Percentiles rank a stretch among this genome's conserved stretches.
Evolutionary conservation across 2,113 vertebrate species (phyloP).

Genomic region (Orycteropus afer): DNA sequence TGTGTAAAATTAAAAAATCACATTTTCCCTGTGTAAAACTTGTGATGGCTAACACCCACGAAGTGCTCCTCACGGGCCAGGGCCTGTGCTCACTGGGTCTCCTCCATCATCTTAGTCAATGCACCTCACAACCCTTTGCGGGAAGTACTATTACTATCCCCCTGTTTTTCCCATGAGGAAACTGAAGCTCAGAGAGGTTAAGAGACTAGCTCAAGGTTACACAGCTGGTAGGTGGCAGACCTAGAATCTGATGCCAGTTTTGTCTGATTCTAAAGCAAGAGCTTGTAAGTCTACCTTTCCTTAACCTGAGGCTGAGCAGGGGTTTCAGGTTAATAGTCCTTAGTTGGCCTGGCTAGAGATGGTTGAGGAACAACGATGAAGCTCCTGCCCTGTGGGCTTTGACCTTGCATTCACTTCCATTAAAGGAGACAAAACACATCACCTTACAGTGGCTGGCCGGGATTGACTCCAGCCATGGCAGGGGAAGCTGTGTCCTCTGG

Average conservation of each 20-base stretch:
- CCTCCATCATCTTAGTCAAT: not conserved
- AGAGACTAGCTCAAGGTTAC: not conserved
- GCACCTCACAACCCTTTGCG: not conserved
- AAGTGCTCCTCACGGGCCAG: rapidly evolving
- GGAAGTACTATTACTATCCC: not conserved
- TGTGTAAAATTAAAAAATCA: not conserved
- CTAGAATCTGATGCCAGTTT: not conserved
- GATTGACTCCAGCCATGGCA: not conserved
- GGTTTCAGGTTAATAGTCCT: not conserved
- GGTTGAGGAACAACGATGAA: not conserved
- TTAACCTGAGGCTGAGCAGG: not conserved
- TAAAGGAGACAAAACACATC: conserved; percentile 48
- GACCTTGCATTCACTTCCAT: conserved; percentile 37
- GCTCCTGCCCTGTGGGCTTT: not conserved
- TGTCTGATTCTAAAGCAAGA: not conserved
- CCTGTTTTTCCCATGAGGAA: not conserved
- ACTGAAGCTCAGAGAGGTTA: not conserved
- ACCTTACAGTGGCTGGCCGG: not conserved
- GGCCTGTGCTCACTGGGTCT: not conserved
- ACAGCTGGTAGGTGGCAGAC: not conserved
- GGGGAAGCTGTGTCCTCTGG: conserved; percentile 52
- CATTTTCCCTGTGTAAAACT: too few species aligned
- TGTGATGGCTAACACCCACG: rapidly evolving
- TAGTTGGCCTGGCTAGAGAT: not conserved
- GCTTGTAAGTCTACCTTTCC: not conserved